These are phyloP conservation scores for Branchinecta sandiegonensis DNA, from an alignment of 2,888 invertebrate species.

Conservation along the genomic window DNA sequence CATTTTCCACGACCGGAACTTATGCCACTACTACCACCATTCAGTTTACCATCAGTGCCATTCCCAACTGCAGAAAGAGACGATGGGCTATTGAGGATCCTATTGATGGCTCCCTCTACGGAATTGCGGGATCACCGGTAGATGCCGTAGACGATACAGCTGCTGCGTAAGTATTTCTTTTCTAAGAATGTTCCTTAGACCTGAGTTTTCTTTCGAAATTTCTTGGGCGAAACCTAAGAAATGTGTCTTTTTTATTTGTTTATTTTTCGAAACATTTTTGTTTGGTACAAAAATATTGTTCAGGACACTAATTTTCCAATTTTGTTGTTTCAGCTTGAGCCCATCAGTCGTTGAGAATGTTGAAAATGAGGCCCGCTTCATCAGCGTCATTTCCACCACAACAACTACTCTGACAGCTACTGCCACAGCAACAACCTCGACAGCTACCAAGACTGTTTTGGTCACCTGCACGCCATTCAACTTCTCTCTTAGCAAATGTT, in stretches of 20 bases:
- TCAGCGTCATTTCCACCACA: neutral
- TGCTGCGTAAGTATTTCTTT: neutral
- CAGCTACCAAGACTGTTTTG: neutral
- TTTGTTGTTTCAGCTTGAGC: too few species aligned
- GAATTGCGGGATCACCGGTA: neutral
- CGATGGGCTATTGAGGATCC: slow-evolving; percentile 9
- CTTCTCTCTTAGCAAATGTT: neutral
- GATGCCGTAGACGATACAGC: neutral
- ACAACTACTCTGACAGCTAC: slow-evolving; percentile 1
- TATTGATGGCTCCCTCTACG: neutral
- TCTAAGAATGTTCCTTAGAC: too few species aligned
- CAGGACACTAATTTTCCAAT: too few species aligned
- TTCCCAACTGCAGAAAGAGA: neutral
- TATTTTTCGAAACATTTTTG: too few species aligned
- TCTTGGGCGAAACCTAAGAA: too few species aligned
- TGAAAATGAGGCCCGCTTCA: neutral
- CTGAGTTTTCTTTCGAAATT: too few species aligned
- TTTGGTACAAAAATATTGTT: too few species aligned
- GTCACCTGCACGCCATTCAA: slow-evolving; percentile 1
- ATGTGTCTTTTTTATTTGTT: too few species aligned
- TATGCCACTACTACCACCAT: neutral
- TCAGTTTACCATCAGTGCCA: neutral
- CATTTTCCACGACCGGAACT: neutral
- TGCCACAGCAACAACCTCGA: neutral
- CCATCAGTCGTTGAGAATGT: too few species aligned